These are phyloP conservation scores for Ditula angustiorana DNA, from an alignment of 2,888 invertebrate species.

Conservation along the genomic window DNA sequence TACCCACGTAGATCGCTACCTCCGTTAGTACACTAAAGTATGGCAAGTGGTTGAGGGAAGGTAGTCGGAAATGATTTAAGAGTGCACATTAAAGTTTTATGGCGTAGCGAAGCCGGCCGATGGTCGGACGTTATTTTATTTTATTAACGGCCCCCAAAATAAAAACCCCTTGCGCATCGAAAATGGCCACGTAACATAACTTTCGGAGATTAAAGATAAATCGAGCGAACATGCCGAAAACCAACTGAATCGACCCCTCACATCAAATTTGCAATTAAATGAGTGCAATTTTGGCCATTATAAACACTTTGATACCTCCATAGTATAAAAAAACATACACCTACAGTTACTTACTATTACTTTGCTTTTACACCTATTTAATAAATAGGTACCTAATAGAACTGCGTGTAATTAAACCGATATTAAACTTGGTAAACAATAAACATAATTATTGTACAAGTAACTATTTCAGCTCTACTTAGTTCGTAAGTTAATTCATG, in stretches of 20 bases:
- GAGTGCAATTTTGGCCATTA: conserved; percentile 12
- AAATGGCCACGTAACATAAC: conserved; percentile 40
- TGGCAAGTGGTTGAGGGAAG: conserved; percentile 45
- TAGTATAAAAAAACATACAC: background rate
- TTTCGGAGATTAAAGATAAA: conserved; percentile 40
- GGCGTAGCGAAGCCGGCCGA: conserved; percentile 42
- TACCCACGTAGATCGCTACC: background rate
- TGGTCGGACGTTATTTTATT: conserved; percentile 42
- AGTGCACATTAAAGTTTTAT: conserved; percentile 57
- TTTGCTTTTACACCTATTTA: background rate
- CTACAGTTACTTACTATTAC: background rate
- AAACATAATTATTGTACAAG: conserved; percentile 15
- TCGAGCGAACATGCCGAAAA: conserved; percentile 29
- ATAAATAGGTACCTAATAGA: background rate
- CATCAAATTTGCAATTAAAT: conserved; percentile 35
- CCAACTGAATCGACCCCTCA: conserved; percentile 19
- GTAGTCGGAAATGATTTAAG: conserved; percentile 55
- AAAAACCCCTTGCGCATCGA: conserved; percentile 38
- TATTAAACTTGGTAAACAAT: conserved; percentile 19
- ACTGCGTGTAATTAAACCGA: too few relatives aligned
- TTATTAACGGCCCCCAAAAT: conserved; percentile 40
- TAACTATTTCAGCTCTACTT: conserved; percentile 27
- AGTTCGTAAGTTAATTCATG: conserved; percentile 15
- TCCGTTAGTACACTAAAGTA: conserved; percentile 21
- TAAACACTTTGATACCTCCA: background rate